These are phyloP conservation scores for Trichogramma dendrolimi DNA, from an alignment of 2,888 invertebrate genomes.

Conservation along the genomic window DNA sequence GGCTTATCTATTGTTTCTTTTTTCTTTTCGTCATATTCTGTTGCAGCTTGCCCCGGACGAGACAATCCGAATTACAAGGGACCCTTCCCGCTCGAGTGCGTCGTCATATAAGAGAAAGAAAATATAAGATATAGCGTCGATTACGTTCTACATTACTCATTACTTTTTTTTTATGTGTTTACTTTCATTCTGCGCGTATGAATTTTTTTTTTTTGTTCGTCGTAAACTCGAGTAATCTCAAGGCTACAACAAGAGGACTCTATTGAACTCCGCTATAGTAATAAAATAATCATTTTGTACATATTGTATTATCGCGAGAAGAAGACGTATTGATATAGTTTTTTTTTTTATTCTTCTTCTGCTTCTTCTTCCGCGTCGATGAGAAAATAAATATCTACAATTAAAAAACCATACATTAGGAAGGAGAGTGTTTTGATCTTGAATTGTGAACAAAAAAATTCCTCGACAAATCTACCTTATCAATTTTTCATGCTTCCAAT, in stretches of 20 bases:
- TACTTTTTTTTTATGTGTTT: background rate
- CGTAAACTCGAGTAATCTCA: too few relatives aligned
- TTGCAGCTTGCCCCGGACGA: constrained; percentile 62
- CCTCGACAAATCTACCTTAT: too few relatives aligned
- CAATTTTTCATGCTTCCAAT: constrained; percentile 38
- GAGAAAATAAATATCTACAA: background rate
- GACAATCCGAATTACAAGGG: constrained; percentile 49
- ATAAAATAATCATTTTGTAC: too few relatives aligned
- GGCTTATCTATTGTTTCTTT: background rate
- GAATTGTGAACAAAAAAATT: background rate
- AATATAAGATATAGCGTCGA: background rate
- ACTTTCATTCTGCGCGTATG: constrained; percentile 6
- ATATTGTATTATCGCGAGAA: too few relatives aligned
- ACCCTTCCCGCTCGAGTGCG: constrained; percentile 66
- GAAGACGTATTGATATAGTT: too few relatives aligned
- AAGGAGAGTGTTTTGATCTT: constrained; percentile 11
- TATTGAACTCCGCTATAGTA: too few relatives aligned
- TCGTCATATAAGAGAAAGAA: constrained; percentile 58
- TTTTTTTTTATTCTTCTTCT: too few relatives aligned
- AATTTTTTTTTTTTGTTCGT: background rate
- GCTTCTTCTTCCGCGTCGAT: too few relatives aligned
- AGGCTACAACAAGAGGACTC: too few relatives aligned
- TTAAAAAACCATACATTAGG: constrained; percentile 10
- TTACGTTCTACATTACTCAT: background rate
- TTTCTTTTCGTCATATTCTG: constrained; percentile 23